Conservation (phyloP, 2,797 vertebrate species). For the Gymnopithys bicolor region DNA sequence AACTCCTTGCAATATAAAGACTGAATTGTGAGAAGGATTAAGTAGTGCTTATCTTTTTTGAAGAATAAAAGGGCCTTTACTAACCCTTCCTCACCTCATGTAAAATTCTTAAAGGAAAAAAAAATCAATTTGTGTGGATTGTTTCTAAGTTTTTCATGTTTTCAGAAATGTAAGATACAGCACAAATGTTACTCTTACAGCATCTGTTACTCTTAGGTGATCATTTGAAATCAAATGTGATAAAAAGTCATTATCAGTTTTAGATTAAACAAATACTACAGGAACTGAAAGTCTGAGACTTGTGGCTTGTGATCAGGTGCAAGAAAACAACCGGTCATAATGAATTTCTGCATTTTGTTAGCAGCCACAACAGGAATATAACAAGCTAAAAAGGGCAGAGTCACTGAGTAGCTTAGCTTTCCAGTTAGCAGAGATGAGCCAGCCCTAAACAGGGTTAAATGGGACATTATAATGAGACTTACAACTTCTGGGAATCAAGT, state of each 20-base stretch:
- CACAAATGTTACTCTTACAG: background rate
- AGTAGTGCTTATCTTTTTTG: background rate
- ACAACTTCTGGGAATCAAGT: background rate
- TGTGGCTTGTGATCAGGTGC: background rate
- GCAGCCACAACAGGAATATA: background rate
- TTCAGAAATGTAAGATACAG: background rate
- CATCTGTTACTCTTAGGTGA: background rate
- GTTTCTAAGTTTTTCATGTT: background rate
- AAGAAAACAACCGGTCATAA: background rate
- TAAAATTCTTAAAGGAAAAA: background rate
- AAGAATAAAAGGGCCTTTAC: background rate
- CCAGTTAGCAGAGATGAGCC: background rate
- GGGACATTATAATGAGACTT: background rate
- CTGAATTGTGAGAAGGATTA: background rate
- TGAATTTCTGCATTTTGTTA: background rate
- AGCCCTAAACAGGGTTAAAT: background rate
- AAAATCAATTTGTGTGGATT: background rate
- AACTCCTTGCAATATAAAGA: background rate
- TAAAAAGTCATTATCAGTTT: background rate
- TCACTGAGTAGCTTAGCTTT: background rate
- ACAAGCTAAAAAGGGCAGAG: background rate
- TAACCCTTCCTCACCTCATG: background rate
- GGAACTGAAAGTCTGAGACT: background rate
- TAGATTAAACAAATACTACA: background rate
- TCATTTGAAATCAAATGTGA: background rate